Evolutionary conservation across 2,888 invertebrate genomes (phyloP).

Genomic region (Pseudococcus jackbeardsleyi): DNA sequence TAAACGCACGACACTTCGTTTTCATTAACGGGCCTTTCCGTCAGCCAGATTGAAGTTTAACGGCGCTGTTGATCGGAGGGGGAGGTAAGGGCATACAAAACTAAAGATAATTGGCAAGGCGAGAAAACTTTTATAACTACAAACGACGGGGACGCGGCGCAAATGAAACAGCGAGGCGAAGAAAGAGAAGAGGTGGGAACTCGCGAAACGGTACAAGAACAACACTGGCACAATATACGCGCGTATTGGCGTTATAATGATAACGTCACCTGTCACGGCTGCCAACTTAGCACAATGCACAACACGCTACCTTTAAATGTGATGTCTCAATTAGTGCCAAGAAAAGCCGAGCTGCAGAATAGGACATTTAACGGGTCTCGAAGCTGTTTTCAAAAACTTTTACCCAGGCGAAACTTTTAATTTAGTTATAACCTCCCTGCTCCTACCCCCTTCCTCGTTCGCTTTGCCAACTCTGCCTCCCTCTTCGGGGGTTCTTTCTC

Average conservation of each 20-base stretch:
- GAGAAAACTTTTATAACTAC: conserved; percentile 62
- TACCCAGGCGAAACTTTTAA: conserved; percentile 59
- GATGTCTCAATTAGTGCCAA: conserved; percentile 62
- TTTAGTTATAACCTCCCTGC: conserved; percentile 41
- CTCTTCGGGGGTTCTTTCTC: background rate
- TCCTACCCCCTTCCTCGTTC: background rate
- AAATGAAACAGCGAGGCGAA: background rate
- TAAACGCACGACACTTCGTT: conserved; percentile 42
- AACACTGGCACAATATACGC: conserved; percentile 58
- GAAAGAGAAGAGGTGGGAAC: background rate
- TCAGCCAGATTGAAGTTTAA: conserved; percentile 36
- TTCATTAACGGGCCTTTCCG: conserved; percentile 41
- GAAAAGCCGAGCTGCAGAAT: conserved; percentile 56
- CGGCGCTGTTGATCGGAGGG: background rate
- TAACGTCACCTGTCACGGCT: conserved; percentile 63
- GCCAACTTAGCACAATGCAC: conserved; percentile 59
- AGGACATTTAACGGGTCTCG: conserved; percentile 55
- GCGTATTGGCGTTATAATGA: conserved; percentile 55
- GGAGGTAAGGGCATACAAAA: conserved; percentile 13
- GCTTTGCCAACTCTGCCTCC: background rate
- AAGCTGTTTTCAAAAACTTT: conserved; percentile 59
- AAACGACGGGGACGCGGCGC: background rate
- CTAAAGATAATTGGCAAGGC: conserved; percentile 56
- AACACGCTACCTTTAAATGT: conserved; percentile 57
- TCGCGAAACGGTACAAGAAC: conserved; percentile 50